Evolutionary conservation across 2,797 vertebrate species (phyloP).

Genomic region (Rhinophrynus dorsalis): DNA sequence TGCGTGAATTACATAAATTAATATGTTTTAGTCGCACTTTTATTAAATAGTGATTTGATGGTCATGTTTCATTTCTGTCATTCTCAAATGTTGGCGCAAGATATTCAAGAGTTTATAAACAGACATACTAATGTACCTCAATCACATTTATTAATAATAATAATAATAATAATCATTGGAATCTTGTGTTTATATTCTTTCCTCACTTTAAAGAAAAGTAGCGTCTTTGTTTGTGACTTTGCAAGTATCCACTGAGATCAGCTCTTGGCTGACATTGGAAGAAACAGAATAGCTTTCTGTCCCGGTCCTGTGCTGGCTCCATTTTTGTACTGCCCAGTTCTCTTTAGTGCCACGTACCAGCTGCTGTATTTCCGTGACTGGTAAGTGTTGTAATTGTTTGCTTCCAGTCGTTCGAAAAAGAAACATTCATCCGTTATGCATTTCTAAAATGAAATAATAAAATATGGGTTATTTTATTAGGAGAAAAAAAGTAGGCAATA

Average conservation of each 20-base stretch:
- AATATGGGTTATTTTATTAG: too few species aligned
- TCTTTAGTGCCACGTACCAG: slow-evolving; percentile 96
- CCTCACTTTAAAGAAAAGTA: too few species aligned
- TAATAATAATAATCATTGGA: slow-evolving; percentile 45
- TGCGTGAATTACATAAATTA: not conserved
- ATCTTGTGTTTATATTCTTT: slow-evolving; percentile 48
- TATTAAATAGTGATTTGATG: slow-evolving; percentile 18
- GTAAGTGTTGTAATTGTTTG: slow-evolving; percentile 98
- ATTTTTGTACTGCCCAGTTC: slow-evolving; percentile 92
- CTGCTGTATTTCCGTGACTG: slow-evolving; percentile 89
- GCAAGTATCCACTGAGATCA: slow-evolving; percentile 61
- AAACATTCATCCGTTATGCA: slow-evolving; percentile 92
- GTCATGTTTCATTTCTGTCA: not conserved
- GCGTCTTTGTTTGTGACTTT: too few species aligned
- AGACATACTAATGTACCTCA: too few species aligned
- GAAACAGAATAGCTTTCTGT: slow-evolving; percentile 97
- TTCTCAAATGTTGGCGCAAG: slow-evolving; percentile 4
- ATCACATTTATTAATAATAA: too few species aligned
- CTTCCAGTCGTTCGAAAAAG: slow-evolving; percentile 91
- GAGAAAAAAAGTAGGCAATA: too few species aligned
- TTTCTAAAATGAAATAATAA: slow-evolving; percentile 72
- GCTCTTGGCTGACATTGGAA: slow-evolving; percentile 92
- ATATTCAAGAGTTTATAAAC: too few species aligned
- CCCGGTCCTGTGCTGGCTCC: slow-evolving; percentile 91
- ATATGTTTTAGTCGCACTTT: not conserved